phyloP scores from a whole-genome alignment of 2,888 invertebrate species.

The Muschampia plurimacula region DNA sequence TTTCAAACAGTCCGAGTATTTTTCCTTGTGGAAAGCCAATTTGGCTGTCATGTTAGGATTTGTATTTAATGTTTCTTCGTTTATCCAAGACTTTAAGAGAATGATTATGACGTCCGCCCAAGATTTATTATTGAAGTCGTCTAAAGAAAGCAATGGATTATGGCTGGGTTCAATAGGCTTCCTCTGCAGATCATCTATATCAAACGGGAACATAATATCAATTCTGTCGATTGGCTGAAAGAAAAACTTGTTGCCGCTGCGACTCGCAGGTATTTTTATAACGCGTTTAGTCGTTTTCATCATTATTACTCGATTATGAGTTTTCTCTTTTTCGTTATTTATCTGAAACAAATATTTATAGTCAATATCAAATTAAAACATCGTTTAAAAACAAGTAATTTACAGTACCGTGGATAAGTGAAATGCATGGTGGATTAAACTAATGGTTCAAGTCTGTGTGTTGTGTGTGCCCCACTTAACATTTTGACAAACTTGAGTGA shows the following conservation, averaged over 20 bases:
- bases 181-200: slow-evolving; percentile 62
- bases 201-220: slow-evolving; percentile 75
- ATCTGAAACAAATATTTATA: slow-evolving; percentile 75
- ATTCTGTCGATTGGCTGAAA: slow-evolving; percentile 74
- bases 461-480: too few relatives aligned
- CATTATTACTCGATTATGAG: slow-evolving; percentile 87
- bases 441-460: too few relatives aligned
- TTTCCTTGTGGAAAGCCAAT: slow-evolving; percentile 68
- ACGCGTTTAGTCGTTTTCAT: slow-evolving; percentile 90
- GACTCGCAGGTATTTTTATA: slow-evolving; percentile 87
- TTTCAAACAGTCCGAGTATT: slow-evolving; percentile 67
- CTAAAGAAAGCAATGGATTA: slow-evolving; percentile 65
- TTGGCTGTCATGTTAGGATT: slow-evolving; percentile 77
- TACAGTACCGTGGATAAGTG: too few relatives aligned
- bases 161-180: slow-evolving; percentile 62
- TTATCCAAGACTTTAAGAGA: slow-evolving; percentile 70
- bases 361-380: too few relatives aligned
- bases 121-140: slow-evolving; percentile 69
- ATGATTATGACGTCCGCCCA: slow-evolving; percentile 75
- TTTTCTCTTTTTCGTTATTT: slow-evolving; percentile 84
- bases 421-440: too few relatives aligned
- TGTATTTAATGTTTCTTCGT: slow-evolving; percentile 57
- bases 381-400: too few relatives aligned
- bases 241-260: slow-evolving; percentile 68
- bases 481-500: too few relatives aligned